phyloP scores from a whole-genome alignment of 2,113 vertebrate genomes.

The Xiphophorus maculatus region DNA sequence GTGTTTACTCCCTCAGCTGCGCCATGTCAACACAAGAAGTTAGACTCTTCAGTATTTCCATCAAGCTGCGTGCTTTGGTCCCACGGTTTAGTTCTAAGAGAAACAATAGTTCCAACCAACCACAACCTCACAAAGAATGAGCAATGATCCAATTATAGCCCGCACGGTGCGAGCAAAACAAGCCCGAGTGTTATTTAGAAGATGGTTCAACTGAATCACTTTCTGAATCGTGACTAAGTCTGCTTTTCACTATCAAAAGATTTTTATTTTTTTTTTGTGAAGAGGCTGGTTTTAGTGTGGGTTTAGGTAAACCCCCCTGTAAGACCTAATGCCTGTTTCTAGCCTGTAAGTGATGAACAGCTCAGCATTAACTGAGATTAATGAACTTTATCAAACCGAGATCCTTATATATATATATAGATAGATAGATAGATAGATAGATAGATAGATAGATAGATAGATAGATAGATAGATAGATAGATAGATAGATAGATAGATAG shows the following conservation, averaged over 20 bases:
- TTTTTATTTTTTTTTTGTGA: background rate
- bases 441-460: no score
- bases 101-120: background rate
- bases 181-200: background rate
- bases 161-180: background rate
- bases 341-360: background rate
- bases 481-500: no score
- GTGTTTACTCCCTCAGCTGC: background rate
- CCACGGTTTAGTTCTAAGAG: background rate
- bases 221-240: background rate
- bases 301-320: background rate
- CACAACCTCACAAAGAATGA: background rate
- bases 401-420: no score
- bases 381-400: no score
- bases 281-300: background rate
- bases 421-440: no score
- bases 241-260: background rate
- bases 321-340: background rate
- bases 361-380: no score
- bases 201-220: conserved; percentile 3
- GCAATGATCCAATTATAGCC: background rate
- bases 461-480: no score
- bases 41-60: background rate
- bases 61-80: background rate
- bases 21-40: background rate